Conservation (phyloP, 2,888 invertebrate species). For the Abrostola triplasia region DNA sequence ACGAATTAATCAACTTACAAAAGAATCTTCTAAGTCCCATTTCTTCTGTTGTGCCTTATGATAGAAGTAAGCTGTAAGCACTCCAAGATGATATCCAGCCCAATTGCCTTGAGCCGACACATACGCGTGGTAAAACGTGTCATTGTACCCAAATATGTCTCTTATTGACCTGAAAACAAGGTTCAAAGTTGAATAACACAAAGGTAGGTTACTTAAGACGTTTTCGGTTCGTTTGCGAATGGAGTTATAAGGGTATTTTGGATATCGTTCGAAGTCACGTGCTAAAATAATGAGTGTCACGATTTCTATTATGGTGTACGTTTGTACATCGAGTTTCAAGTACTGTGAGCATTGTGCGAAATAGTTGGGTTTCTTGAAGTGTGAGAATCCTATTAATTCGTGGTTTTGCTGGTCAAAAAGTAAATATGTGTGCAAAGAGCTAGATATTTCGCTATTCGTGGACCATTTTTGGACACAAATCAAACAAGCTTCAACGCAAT, state of each 20-base stretch:
- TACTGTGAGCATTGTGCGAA: conserved; percentile 20
- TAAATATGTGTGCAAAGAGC: background rate
- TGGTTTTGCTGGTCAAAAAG: background rate
- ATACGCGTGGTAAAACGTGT: conserved; percentile 85
- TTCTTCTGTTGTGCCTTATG: conserved; percentile 80
- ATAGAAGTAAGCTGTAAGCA: conserved; percentile 83
- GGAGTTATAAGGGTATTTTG: conserved; percentile 37
- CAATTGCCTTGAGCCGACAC: conserved; percentile 85
- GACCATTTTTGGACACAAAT: no score
- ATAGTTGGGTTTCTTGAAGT: conserved; percentile 21
- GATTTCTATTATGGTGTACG: conserved; percentile 46
- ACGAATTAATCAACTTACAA: conserved; percentile 64
- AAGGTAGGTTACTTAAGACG: background rate
- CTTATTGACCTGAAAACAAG: conserved; percentile 76
- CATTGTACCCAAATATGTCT: conserved; percentile 83
- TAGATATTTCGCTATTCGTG: no score
- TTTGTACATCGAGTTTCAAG: conserved; percentile 25
- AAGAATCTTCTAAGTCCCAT: conserved; percentile 78
- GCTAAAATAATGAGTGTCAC: conserved; percentile 47
- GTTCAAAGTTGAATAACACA: background rate
- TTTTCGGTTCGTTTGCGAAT: conserved; percentile 1
- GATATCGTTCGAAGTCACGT: conserved; percentile 46
- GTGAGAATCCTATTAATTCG: background rate
- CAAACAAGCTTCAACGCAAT: no score
- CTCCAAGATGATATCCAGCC: conserved; percentile 85